Evolutionary conservation across 2,888 invertebrate species (phyloP), one percentile per base, ranked within the genome.

Genomic region (Cataglyphis cursor): DNA sequence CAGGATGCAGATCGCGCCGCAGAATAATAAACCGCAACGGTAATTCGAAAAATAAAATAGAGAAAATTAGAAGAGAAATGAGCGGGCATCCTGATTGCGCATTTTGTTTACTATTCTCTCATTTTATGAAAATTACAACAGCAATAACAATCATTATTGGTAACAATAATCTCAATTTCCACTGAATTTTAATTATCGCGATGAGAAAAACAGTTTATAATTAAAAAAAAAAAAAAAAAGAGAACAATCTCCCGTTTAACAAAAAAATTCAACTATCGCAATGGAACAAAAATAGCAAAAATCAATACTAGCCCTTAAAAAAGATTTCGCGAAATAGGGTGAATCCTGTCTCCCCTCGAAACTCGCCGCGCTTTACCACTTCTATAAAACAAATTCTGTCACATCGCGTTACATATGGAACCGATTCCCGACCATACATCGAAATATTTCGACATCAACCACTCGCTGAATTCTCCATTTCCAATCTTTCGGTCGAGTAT

Each of bases 1-100:
- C 88, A 81, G 82, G 81, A 89, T 85, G 89, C 89, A 85, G 87
- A 87, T 89, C 84, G 70, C 65, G 83, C 83, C 82, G 59, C 68
- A 64, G 84, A 83, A 87, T 82, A 87, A 89, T 88, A 87, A 81
- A 82, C 82, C n/a, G 54, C 44, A 59, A 70, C n/a, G 4, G 21
- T 78, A 78, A 68, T 66, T 76, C 44, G 31, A 0, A 31, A 57
- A 70, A 57, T 59, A 44, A 57, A 78, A 24, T 44, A 8, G 31
- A 10, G 24, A 0, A 38, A 51, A 9, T 0, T 18, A 38, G 44
- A 6, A 35, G 35, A 35, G 35, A 1, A 73, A 73, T 44, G 28
- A 81, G 35, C 61, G 15, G 21, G 48, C 51, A 41, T 62, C 10
- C 0, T 28, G 28, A 35, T 10, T 10, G 18, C 9, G n/a, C 15